Conservation (phyloP, 2,888 invertebrate genomes). For the Phasia obesa region DNA sequence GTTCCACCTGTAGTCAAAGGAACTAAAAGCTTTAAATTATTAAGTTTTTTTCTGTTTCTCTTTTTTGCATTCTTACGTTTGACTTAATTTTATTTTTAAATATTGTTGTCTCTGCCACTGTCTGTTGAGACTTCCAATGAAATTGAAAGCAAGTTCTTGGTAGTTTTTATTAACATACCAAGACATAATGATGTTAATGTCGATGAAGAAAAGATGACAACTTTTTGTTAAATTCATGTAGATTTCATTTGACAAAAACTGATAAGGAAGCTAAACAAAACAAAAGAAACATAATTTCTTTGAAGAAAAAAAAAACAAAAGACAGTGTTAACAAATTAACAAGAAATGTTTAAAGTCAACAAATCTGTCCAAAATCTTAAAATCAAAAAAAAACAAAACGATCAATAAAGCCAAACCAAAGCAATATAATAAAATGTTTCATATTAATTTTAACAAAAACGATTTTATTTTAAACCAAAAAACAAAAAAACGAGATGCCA, state of each 20-base stretch:
- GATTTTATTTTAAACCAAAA: conserved; percentile 2
- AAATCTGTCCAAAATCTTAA: conserved; percentile 45
- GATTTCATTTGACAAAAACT: conserved; percentile 61
- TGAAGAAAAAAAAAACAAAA: conserved; percentile 20
- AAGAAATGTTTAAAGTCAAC: conserved; percentile 59
- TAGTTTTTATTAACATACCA: conserved; percentile 39
- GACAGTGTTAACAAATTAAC: conserved; percentile 70
- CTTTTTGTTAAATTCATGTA: conserved; percentile 57
- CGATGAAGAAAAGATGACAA: conserved; percentile 67
- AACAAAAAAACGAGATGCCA: not conserved
- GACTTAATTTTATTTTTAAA: not conserved
- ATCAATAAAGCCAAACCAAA: conserved; percentile 56
- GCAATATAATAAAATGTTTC: conserved; percentile 36
- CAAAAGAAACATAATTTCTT: conserved; percentile 53
- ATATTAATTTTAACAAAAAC: conserved; percentile 53
- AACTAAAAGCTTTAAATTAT: no score
- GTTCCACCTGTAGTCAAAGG: no score
- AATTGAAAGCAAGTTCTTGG: conserved; percentile 70
- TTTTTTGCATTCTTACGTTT: not conserved
- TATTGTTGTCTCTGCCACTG: conserved; percentile 19
- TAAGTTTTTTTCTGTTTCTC: not conserved
- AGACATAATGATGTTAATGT: conserved; percentile 64
- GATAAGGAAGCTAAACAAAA: conserved; percentile 54
- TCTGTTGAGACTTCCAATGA: conserved; percentile 56
- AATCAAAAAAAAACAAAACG: conserved; percentile 41